Conservation (phyloP, 92 coral and sea anemone genomes). For the Phenganax marumi region DNA sequence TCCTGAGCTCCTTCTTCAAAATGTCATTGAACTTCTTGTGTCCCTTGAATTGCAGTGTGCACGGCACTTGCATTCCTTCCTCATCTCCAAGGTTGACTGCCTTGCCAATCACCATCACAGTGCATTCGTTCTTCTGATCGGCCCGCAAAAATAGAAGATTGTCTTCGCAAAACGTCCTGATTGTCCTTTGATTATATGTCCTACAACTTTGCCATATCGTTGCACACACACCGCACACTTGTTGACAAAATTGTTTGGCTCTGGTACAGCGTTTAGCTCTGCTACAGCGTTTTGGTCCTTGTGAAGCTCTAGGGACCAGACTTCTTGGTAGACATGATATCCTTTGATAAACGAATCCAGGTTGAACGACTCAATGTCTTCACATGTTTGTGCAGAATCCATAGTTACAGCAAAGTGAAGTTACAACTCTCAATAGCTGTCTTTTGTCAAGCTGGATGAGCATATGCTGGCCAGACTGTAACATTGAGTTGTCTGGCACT, state of each 20-base stretch:
- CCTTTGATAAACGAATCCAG: constrained; percentile 52
- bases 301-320: no score
- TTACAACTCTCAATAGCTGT: no score
- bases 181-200: no score
- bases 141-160: constrained; percentile 54
- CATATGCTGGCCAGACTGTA: no score
- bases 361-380: constrained; percentile 46
- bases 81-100: constrained; percentile 53
- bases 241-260: constrained; percentile 53
- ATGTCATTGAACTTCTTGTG: constrained; percentile 37
- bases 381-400: no score
- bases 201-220: no score
- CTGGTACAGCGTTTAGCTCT: constrained; percentile 54
- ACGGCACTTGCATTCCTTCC: constrained; percentile 60
- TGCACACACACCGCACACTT: no score
- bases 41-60: constrained; percentile 60
- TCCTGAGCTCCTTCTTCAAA: constrained; percentile 35
- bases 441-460: no score
- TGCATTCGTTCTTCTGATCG: constrained; percentile 51
- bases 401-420: no score
- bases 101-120: constrained; percentile 55
- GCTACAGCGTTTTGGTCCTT: no score
- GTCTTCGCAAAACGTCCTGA: constrained; percentile 57
- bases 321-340: constrained; percentile 46
- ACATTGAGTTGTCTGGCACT: no score